These are phyloP conservation scores for Hofmannophila pseudospretella DNA, from an alignment of 2,888 invertebrate species.

Conservation along the genomic window DNA sequence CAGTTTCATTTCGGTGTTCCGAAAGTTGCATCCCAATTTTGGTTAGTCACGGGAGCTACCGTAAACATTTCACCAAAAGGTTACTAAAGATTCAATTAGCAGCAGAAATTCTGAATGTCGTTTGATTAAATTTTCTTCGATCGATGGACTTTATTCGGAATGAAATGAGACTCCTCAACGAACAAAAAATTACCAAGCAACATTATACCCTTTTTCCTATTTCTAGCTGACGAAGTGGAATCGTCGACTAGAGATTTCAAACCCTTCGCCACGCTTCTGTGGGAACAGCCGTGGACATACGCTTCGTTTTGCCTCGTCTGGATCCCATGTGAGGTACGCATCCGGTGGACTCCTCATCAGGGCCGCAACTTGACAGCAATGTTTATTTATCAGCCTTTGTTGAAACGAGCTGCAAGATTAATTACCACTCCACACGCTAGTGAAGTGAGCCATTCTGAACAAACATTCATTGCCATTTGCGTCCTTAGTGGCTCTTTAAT, in stretches of 20 bases:
- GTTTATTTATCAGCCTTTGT: conserved; percentile 50
- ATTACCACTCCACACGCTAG: conserved; percentile 25
- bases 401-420: conserved; percentile 34
- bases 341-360: conserved; percentile 55
- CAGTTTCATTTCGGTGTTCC: too few species aligned
- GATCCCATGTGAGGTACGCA: conserved; percentile 69
- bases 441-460: conserved; percentile 11
- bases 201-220: too few species aligned
- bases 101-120: too few species aligned
- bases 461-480: conserved; percentile 15
- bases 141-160: too few species aligned
- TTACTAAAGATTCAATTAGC: too few species aligned
- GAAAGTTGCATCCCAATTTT: too few species aligned
- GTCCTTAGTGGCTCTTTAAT: background rate
- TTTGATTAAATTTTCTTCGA: too few species aligned
- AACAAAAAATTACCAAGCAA: too few species aligned
- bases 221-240: conserved; percentile 29
- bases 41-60: too few species aligned
- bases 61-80: too few species aligned
- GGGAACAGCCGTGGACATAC: conserved; percentile 62
- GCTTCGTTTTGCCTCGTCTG: conserved; percentile 60
- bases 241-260: conserved; percentile 56
- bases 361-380: conserved; percentile 32
- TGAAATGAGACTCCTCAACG: too few species aligned
- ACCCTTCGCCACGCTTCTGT: conserved; percentile 61